Conservation (phyloP, 2,797 vertebrate genomes). For the Lacerta bilineata region DNA sequence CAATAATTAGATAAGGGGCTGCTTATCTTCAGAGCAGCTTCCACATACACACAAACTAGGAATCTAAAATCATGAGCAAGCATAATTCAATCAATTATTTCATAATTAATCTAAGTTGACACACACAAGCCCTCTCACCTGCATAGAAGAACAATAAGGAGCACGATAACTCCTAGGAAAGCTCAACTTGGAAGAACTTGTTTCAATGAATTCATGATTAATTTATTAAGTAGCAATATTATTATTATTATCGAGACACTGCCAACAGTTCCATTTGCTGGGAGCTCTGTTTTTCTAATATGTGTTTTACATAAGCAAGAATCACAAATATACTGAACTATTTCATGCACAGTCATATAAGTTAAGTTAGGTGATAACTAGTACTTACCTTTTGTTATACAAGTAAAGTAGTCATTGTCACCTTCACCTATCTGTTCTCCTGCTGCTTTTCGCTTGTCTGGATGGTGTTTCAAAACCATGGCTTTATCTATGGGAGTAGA, state of each 20-base stretch:
- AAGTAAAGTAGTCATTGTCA: conserved; percentile 94
- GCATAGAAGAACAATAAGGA: neutral
- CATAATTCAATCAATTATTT: conserved; percentile 1
- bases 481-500: conserved; percentile 88
- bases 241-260: neutral
- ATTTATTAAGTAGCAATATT: neutral
- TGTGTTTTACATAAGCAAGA: conserved; percentile 3
- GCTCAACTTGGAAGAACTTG: neutral
- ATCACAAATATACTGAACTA: neutral
- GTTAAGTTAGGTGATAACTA: neutral
- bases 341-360: fast-evolving
- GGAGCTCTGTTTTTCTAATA: neutral
- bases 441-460: conserved; percentile 98
- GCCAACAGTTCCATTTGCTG: neutral
- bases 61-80: neutral
- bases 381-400: conserved; percentile 87
- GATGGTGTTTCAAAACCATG: conserved; percentile 98
- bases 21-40: neutral
- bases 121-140: neutral
- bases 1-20: neutral
- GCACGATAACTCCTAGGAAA: fast-evolving
- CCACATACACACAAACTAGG: neutral
- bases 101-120: neutral
- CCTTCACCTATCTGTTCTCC: conserved; percentile 97
- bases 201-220: neutral